Evolutionary conservation across 2,797 vertebrate species (phyloP).

Genomic region (Pyrocephalus nanus): DNA sequence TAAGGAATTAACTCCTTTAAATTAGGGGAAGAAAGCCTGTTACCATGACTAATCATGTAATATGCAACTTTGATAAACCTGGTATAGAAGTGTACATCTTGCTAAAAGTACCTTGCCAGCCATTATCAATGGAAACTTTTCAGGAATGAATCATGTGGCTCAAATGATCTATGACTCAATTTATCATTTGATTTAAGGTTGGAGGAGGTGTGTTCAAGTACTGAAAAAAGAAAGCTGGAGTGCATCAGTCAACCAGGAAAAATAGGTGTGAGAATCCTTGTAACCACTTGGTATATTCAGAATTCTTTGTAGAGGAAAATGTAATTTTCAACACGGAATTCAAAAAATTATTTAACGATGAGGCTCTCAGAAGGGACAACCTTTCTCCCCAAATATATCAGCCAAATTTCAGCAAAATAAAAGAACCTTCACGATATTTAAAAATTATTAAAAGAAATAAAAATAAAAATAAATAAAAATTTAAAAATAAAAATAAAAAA

Average conservation of each 20-base stretch:
- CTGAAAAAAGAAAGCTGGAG: background rate
- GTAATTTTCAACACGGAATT: background rate
- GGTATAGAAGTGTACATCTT: background rate
- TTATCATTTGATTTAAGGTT: background rate
- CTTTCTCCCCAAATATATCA: background rate
- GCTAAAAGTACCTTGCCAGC: background rate
- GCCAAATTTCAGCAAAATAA: background rate
- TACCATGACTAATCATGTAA: background rate
- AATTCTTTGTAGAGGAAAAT: background rate
- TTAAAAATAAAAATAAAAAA: background rate
- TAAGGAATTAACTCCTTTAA: background rate
- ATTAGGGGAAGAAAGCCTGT: background rate
- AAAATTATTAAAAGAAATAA: background rate
- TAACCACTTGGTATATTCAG: background rate
- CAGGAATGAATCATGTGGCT: background rate
- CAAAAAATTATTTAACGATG: background rate
- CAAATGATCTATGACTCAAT: background rate
- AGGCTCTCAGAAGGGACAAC: background rate
- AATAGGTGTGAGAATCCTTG: background rate
- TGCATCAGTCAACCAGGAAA: background rate
- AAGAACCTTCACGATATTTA: background rate
- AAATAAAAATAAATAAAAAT: no score
- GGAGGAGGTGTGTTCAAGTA: background rate
- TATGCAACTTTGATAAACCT: background rate
- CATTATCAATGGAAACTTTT: background rate